A percentile compares a stretch with the other conserved stretches of the same genome.
phyloP scores from a whole-genome alignment of 2,797 vertebrate genomes.

The Sardinella longiceps region DNA sequence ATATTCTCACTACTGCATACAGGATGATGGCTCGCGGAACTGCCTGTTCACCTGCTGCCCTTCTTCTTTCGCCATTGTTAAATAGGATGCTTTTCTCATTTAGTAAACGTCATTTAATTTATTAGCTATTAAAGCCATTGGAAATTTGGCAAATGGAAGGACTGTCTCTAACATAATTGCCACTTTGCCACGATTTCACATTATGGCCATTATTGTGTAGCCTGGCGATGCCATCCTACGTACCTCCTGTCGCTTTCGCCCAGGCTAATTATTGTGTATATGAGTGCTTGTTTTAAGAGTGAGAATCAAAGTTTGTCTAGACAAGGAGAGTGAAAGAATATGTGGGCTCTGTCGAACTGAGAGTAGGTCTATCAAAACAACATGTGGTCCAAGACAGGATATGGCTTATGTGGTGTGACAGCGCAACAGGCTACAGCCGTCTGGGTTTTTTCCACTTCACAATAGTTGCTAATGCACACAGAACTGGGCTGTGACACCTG shows the following conservation, averaged over 20 bases:
- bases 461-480: neutral
- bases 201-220: neutral
- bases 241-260: no score
- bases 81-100: neutral
- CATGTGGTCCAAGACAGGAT: neutral
- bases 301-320: neutral
- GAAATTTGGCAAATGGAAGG: neutral
- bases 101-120: neutral
- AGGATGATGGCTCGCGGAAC: neutral
- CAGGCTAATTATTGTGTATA: no score
- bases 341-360: neutral
- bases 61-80: neutral
- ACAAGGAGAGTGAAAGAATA: neutral
- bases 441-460: slow-evolving; percentile 8
- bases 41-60: neutral
- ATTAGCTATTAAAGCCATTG: neutral
- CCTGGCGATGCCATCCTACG: neutral
- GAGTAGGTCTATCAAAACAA: neutral
- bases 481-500: neutral
- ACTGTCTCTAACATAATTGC: no score
- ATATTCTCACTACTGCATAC: neutral
- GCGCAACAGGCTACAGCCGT: neutral
- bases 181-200: neutral
- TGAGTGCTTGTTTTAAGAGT: neutral
- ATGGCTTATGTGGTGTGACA: neutral